phyloP scores from a whole-genome alignment of 2,797 vertebrate species.

The Pampus argenteus region DNA sequence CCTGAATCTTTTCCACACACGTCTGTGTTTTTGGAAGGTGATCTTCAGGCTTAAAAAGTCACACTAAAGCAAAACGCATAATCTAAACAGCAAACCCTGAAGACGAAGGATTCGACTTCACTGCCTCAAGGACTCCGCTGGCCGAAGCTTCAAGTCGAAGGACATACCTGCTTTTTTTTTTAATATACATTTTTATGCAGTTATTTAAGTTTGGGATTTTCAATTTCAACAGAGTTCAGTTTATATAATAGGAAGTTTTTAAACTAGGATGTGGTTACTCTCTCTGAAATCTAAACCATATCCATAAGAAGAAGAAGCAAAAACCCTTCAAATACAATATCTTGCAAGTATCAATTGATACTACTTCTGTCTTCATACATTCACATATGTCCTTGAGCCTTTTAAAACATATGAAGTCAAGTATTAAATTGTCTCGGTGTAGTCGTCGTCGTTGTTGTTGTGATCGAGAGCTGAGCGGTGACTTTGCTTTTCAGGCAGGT shows the following conservation, averaged over 20 bases:
- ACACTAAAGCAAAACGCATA: constrained; percentile 1
- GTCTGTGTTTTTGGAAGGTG: neutral
- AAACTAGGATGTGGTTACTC: neutral
- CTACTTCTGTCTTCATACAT: constrained; percentile 25
- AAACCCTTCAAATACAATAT: constrained; percentile 5
- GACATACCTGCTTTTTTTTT: neutral
- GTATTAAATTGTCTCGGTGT: constrained; percentile 54
- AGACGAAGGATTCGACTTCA: constrained; percentile 16
- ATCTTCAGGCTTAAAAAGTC: constrained; percentile 1
- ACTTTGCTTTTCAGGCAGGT: constrained; percentile 59
- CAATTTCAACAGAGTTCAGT: neutral
- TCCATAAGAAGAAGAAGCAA: neutral
- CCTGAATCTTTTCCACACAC: neutral
- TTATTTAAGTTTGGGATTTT: constrained; percentile 4
- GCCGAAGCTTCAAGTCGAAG: constrained; percentile 11
- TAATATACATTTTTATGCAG: neutral
- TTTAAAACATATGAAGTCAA: constrained; percentile 55
- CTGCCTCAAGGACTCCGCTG: constrained; percentile 9
- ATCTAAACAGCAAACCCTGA: constrained; percentile 28
- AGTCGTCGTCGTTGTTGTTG: constrained; percentile 18
- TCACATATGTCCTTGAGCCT: constrained; percentile 38
- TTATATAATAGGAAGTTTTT: neutral
- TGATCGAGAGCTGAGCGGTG: constrained; percentile 53
- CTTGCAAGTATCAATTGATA: constrained; percentile 29
- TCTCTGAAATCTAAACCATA: constrained; percentile 10